Base-by-base conservation (phyloP, 2,888 invertebrate species). In the Plebejus melissa region DNA sequence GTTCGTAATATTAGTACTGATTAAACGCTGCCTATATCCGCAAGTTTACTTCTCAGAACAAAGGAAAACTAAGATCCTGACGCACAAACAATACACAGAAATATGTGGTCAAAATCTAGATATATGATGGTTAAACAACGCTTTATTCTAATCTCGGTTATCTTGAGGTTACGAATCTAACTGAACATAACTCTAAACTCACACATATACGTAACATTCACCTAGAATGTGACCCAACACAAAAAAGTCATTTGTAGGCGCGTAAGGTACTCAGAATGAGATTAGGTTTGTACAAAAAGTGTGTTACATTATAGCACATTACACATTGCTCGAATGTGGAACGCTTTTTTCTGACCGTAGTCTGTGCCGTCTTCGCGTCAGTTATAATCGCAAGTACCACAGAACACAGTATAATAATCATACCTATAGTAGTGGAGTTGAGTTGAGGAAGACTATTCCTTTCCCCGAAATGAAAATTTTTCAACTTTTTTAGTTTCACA, bases 231-330 rank as follows among this genome's bases (percentile, higher is more conserved):
- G 32, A 65, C 65, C 5, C 32, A 13, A 32, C 65, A 65, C 65
- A 65, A 65, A 36, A 65, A 65, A 36, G 13, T 32, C 32, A 65
- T 58, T 58, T 58, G 58, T 36, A 65, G 13, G 65, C 22, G 65
- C 65, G 65, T 65, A 32, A 65, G 65, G 65, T 36, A 65, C 65
- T 65, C 65, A 36, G 65, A 65, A 65, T 65, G 32, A 65, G 65
- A 65, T 65, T 65, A 65, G 65, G 65, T 65, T 36, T 65, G 13
- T 65, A 32, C 32, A 65, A 65, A 65, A 65, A 65, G 65, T 65
- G 65, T 65, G 65, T 13, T 16, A 32, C 32, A 65, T 65, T 65
- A 32, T 32, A 65, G 36, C 22, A 2, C 32, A 2, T 32, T 32
- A 1, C 11, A 60, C 5, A 65, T 36, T 32, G 65, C 65, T 65